Conservation (phyloP, 1,140 invertebrate species). For the Alviniconcha marisindica region DNA sequence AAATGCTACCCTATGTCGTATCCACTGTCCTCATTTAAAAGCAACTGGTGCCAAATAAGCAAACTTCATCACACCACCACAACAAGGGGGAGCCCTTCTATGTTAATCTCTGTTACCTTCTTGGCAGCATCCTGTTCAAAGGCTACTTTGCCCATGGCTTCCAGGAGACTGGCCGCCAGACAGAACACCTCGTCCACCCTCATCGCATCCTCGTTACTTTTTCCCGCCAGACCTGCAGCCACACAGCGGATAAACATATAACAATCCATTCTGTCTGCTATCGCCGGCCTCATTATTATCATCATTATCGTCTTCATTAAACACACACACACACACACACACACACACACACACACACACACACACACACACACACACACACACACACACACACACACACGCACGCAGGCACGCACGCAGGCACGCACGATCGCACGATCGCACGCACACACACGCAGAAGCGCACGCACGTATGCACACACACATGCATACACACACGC, state of each 20-base stretch:
- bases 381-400: background rate
- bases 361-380: background rate
- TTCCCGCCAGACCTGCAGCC: conserved; percentile 24
- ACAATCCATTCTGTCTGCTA: no score
- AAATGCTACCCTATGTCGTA: background rate
- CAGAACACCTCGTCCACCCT: conserved; percentile 20
- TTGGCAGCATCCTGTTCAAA: background rate
- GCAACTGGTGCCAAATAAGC: background rate
- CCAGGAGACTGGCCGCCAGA: background rate
- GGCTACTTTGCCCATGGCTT: background rate
- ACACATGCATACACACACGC: conserved; percentile 10
- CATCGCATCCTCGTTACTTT: conserved; percentile 20
- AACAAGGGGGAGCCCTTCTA: no score
- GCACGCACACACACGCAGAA: background rate
- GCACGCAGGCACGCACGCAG: background rate
- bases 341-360: background rate
- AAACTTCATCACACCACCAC: no score
- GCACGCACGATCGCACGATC: background rate
- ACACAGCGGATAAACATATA: no score
- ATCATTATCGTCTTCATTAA: background rate
- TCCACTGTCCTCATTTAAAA: background rate
- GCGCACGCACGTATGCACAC: background rate
- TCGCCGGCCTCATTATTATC: background rate
- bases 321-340: conserved; percentile 1
- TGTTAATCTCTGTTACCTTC: background rate